Conservation (phyloP, 1,140 invertebrate species). For the Bactericera cockerelli region DNA sequence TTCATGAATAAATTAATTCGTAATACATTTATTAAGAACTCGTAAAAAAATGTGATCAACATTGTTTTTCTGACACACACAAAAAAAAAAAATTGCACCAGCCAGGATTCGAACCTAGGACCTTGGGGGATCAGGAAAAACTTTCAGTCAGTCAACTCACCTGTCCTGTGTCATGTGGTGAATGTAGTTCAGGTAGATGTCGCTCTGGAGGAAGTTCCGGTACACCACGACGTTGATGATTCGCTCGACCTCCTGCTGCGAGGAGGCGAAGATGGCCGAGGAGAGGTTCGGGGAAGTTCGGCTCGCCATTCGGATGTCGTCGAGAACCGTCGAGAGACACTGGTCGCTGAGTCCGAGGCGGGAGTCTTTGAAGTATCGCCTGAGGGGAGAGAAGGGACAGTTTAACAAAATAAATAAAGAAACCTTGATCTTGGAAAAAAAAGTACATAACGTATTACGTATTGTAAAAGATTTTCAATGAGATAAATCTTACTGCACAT, state of each 20-base stretch:
- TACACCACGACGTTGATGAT: conserved; percentile 73
- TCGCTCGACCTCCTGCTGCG: conserved; percentile 56
- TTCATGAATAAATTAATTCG: too few species aligned
- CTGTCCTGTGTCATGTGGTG: conserved; percentile 34
- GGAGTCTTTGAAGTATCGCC: conserved; percentile 63
- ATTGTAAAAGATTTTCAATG: too few species aligned
- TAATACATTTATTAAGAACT: too few species aligned
- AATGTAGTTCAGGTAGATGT: conserved; percentile 77
- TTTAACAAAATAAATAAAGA: too few species aligned
- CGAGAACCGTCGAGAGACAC: conserved; percentile 47
- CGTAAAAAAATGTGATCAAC: too few species aligned
- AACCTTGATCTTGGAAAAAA: too few species aligned
- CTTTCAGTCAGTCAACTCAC: neutral
- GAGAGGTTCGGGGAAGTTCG: conserved; percentile 25
- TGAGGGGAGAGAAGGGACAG: conserved; percentile 20
- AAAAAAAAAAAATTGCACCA: too few species aligned
- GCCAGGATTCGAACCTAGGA: too few species aligned
- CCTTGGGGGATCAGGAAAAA: too few species aligned
- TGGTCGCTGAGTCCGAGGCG: conserved; percentile 67
- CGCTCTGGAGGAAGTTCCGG: conserved; percentile 77
- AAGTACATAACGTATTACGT: too few species aligned
- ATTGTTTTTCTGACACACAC: too few species aligned
- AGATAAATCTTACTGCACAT: too few species aligned
- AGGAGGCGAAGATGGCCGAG: conserved; percentile 43
- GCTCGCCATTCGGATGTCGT: conserved; percentile 42